Percentiles rank a stretch among this genome's conserved stretches.
Evolutionary conservation across 2,888 invertebrate genomes (phyloP).

Genomic region (Andrena camellia): DNA sequence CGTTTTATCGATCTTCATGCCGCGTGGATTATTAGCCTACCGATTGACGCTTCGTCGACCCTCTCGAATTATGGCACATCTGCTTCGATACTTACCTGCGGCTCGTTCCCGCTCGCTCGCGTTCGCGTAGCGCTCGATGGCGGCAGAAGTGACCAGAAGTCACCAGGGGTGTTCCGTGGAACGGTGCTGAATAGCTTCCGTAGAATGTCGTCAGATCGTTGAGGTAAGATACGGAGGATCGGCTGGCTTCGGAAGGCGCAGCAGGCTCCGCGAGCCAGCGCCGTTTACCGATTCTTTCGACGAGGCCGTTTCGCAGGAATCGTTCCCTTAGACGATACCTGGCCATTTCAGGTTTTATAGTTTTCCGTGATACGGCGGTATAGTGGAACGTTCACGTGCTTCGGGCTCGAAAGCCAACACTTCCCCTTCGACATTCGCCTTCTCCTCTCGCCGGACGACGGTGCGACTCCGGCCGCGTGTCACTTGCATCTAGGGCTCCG

Average conservation of each 20-base stretch:
- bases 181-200: conserved; percentile 7
- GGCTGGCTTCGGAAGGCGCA: background rate
- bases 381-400: conserved; percentile 62
- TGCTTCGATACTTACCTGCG: background rate
- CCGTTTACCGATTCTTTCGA: conserved; percentile 35
- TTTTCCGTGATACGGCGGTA: conserved; percentile 33
- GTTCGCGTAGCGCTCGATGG: background rate
- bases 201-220: conserved; percentile 5
- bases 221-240: background rate
- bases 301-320: conserved; percentile 24
- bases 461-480: conserved; percentile 46
- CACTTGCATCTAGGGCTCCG: conserved; percentile 62
- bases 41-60: background rate
- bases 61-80: background rate
- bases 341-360: conserved; percentile 43
- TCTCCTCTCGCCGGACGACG: conserved; percentile 53
- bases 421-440: conserved; percentile 58
- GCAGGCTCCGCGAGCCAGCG: conserved; percentile 5
- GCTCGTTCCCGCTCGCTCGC: background rate
- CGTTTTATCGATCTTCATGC: conserved; percentile 9
- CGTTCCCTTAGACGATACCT: conserved; percentile 21
- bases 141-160: background rate
- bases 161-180: background rate
- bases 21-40: conserved; percentile 5
- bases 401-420: conserved; percentile 58